Conservation (phyloP, 2,888 invertebrate genomes). For the Fragum sueziense region DNA sequence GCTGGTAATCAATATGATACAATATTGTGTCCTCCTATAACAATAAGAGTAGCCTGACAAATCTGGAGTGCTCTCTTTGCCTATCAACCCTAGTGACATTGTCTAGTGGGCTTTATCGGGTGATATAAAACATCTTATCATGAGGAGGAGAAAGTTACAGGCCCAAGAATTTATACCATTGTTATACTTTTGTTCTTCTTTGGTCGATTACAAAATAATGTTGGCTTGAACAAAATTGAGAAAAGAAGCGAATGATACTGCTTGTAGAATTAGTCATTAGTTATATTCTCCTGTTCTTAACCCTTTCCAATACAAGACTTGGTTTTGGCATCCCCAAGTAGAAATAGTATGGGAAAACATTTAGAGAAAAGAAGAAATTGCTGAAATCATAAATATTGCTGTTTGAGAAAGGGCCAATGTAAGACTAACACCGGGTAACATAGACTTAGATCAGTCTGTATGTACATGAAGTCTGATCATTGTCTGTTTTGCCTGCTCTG, state of each 20-base stretch:
- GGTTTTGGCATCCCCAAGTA: too few species aligned
- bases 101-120: slow-evolving; percentile 37
- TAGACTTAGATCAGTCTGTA: too few species aligned
- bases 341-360: too few species aligned
- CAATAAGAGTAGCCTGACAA: slow-evolving; percentile 44
- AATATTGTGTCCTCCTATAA: slow-evolving; percentile 48
- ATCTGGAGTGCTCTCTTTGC: slow-evolving; percentile 39
- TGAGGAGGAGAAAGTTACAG: slow-evolving; percentile 44
- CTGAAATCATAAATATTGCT: too few species aligned
- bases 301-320: neutral
- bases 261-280: slow-evolving; percentile 35
- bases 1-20: neutral
- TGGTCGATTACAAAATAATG: neutral
- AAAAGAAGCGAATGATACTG: slow-evolving; percentile 34
- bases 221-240: too few species aligned
- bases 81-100: slow-evolving; percentile 51
- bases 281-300: slow-evolving; percentile 35
- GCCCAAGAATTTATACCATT: slow-evolving; percentile 44
- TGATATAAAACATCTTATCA: slow-evolving; percentile 36
- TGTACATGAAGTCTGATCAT: too few species aligned
- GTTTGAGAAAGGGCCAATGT: too few species aligned
- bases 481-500: too few species aligned
- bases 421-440: too few species aligned
- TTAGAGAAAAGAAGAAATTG: too few species aligned
- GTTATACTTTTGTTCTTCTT: slow-evolving; percentile 41